Base-by-base conservation (phyloP, 1,140 invertebrate genomes). In the Drosophila leontia region DNA sequence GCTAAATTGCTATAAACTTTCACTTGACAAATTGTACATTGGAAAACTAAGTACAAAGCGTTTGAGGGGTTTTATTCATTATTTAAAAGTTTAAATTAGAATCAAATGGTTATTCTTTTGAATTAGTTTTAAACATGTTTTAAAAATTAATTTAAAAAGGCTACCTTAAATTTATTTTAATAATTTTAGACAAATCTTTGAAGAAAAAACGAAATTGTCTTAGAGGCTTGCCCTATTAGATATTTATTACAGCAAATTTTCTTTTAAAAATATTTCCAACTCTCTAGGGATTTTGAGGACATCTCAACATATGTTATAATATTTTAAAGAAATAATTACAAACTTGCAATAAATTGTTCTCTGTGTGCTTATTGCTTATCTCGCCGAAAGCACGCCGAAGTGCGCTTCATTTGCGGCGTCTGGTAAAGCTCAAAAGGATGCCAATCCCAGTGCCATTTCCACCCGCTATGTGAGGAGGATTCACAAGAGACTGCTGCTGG, bases 321-420 rank as follows among this genome's bases (percentile, higher is more conserved):
- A 17, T 13, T 2, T 19, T 11, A 15, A 23, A 0, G 0, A 35
- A 35, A 19, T 17, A 3, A 3, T 50, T n/a, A 3, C 7, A 9
- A 26, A 3, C 34, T 15, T 7, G 0, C 13, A 26, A 26, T 12
- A 4, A 7, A 26, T n/a, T 37, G 37, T 29, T 55, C 53, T 45
- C 11, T 17, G 17, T 13, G 67, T 70, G 47, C 26, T 2, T 17
- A 42, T 90, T 79, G 86, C 85, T 90, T 90, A 90, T 90, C 85
- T 81, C 63, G 61, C 61, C 51, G 15, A 75, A 70, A 83, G 65
- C 81, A 90, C 78, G 81, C 85, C 75, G 47, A 79, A 82, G 78
- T 81, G 70, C 81, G 85, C 85, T 88, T 83, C 84, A 87, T 87
- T 87, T 88, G 84, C 60, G 80, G 77, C 78, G 68, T 41, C 62